Evolutionary conservation across 2,888 invertebrate genomes (phyloP), one percentile per base, ranked within the genome.

Genomic region (Craniophora ligustri): DNA sequence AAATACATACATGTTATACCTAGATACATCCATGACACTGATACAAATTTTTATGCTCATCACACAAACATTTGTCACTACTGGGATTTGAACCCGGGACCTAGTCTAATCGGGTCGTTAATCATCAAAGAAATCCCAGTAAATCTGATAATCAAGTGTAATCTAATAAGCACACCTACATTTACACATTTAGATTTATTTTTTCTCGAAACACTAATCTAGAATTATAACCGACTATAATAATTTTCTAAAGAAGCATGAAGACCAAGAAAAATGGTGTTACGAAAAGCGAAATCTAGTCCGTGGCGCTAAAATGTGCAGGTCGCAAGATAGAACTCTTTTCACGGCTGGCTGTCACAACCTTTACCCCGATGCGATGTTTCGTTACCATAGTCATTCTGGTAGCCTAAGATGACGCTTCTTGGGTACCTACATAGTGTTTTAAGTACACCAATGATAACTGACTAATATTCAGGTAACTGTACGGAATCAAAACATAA

Each of bases 291-390:
- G 68, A 64, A 72, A 64, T 62, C 51, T 67, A 64, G 56, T 55
- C 11, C 46, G 57, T 23, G 50, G 40, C 53, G 31, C 67, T 60
- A 58, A 65, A 65, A 65, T 68, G 57, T 57, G 31, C 64, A 26
- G 61, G 59, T 41, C 32, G 48, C 42, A 38, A 42, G 45, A 19
- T 53, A 48, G 41, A 36, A 15, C 23, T 7, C 36, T 66, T 63
- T 72, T 73, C 72, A 78, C 61, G 72, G 70, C 50, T 68, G 51
- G 56, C 54, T 75, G 63, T 70, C 60, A 57, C 71, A 75, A 72
- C 76, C 78, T 80, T 76, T 80, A 68, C 60, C 72, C 72, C 63
- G 32, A 70, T 61, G 26, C 26, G n/a, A 3, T 26, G 62, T 73
- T 72, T 70, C 67, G 62, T 72, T 62, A 56, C 21, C n/a, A n/a